Conservation (phyloP, 2,113 vertebrate species). For the Lycaon pictus region DNA sequence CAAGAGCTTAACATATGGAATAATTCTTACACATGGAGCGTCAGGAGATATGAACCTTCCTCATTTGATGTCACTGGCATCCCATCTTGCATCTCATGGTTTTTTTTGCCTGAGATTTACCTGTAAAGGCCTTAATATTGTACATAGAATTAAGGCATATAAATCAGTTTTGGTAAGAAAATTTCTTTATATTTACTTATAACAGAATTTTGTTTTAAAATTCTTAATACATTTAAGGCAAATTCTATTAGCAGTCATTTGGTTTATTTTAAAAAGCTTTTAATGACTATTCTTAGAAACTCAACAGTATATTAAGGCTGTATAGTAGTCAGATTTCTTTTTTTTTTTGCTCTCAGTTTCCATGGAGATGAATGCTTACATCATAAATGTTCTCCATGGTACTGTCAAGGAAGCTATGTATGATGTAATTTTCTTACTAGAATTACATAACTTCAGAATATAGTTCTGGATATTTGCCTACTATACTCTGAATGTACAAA, state of each 20-base stretch:
- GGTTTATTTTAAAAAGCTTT: slow-evolving; percentile 42
- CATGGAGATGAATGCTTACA: slow-evolving; percentile 38
- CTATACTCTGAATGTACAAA: not conserved
- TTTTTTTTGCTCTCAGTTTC: not conserved
- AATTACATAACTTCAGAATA: slow-evolving; percentile 18
- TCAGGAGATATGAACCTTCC: slow-evolving; percentile 95
- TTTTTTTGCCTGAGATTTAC: slow-evolving; percentile 94
- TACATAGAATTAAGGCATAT: slow-evolving; percentile 92
- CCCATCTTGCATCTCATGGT: slow-evolving; percentile 87
- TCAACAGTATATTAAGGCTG: not conserved
- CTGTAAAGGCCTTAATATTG: slow-evolving; percentile 95
- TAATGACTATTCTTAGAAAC: slow-evolving; percentile 45
- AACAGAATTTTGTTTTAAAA: slow-evolving; percentile 56
- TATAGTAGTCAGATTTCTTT: not conserved
- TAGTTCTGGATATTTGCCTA: not conserved
- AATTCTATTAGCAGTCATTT: slow-evolving; percentile 50
- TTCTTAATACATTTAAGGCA: slow-evolving; percentile 46
- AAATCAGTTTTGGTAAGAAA: slow-evolving; percentile 92
- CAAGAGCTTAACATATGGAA: slow-evolving; percentile 83
- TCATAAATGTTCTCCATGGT: not conserved
- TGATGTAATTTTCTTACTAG: slow-evolving; percentile 18
- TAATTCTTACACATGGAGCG: slow-evolving; percentile 95
- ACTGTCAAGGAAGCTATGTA: slow-evolving; percentile 25
- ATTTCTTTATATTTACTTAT: slow-evolving; percentile 57
- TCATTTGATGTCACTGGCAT: slow-evolving; percentile 91